Percentiles rank a stretch among this genome's conserved stretches.
Evolutionary conservation across 2,888 invertebrate species (phyloP).

Genomic region (Kuschelorhynchus macadamiae): DNA sequence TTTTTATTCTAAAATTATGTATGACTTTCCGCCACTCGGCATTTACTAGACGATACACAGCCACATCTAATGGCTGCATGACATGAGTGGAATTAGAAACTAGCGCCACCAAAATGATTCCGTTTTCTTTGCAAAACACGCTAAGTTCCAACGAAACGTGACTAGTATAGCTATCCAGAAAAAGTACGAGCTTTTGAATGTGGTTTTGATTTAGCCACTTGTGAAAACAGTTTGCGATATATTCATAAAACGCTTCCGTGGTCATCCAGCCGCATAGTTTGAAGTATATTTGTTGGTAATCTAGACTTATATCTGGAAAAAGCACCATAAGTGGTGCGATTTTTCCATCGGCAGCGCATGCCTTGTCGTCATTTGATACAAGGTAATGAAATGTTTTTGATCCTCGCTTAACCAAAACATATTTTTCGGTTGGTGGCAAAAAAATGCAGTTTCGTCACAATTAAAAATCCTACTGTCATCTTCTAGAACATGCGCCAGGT

Average conservation of each 20-base stretch:
- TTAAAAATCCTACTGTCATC: conserved; percentile 60
- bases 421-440: conserved; percentile 61
- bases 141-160: conserved; percentile 29
- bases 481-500: conserved; percentile 24
- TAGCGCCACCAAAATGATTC: conserved; percentile 32
- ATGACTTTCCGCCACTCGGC: conserved; percentile 4
- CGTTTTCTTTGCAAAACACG: conserved; percentile 36
- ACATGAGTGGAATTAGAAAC: conserved; percentile 31
- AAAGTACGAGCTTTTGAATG: conserved; percentile 15
- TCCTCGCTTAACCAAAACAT: no score
- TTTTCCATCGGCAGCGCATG: no score
- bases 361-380: no score
- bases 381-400: no score
- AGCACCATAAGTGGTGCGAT: conserved; percentile 54
- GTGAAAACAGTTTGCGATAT: conserved; percentile 63
- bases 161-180: conserved; percentile 31
- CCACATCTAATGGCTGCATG: conserved; percentile 39
- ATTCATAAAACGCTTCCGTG: conserved; percentile 64
- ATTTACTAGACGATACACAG: conserved; percentile 40
- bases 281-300: conserved; percentile 32
- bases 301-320: conserved; percentile 60
- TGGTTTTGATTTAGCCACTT: conserved; percentile 42
- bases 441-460: conserved; percentile 64
- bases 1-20: no score
- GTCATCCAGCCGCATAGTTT: conserved; percentile 67